A percentile compares a stretch with the other conserved stretches of the same genome.
These are phyloP conservation scores for Leptocoma aspasia DNA, from an alignment of 2,113 vertebrate genomes.

Conservation along the genomic window DNA sequence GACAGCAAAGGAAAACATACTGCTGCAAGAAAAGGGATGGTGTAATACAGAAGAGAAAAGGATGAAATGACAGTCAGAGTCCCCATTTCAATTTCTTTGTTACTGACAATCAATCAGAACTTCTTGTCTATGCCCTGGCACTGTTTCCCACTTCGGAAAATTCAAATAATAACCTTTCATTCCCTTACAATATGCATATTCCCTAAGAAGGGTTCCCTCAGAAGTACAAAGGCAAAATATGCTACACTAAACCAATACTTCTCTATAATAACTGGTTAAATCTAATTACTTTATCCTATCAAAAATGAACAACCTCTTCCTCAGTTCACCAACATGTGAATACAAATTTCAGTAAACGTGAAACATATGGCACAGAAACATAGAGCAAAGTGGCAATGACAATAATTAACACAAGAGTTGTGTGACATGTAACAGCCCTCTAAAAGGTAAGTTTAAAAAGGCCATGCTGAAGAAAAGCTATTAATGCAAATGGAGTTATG, in stretches of 20 bases:
- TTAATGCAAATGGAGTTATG: background rate
- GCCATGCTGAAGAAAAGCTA: background rate
- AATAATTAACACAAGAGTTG: background rate
- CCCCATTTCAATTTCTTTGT: background rate
- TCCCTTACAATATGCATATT: background rate
- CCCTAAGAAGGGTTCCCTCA: background rate
- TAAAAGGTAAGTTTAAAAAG: background rate
- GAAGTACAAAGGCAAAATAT: background rate
- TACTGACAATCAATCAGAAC: background rate
- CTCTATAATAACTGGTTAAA: background rate
- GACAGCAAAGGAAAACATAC: background rate
- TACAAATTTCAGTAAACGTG: background rate
- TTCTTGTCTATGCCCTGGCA: background rate
- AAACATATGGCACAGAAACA: background rate
- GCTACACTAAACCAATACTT: background rate
- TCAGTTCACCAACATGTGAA: background rate
- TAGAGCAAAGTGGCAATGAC: background rate
- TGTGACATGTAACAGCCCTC: fast-evolving
- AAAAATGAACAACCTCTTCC: background rate
- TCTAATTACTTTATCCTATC: background rate
- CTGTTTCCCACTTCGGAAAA: background rate
- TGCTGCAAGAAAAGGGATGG: background rate
- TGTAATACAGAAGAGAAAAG: background rate
- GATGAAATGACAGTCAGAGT: background rate
- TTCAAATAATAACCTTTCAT: background rate